phyloP scores from a whole-genome alignment of 2,797 vertebrate species.

The Lithobates pipiens region DNA sequence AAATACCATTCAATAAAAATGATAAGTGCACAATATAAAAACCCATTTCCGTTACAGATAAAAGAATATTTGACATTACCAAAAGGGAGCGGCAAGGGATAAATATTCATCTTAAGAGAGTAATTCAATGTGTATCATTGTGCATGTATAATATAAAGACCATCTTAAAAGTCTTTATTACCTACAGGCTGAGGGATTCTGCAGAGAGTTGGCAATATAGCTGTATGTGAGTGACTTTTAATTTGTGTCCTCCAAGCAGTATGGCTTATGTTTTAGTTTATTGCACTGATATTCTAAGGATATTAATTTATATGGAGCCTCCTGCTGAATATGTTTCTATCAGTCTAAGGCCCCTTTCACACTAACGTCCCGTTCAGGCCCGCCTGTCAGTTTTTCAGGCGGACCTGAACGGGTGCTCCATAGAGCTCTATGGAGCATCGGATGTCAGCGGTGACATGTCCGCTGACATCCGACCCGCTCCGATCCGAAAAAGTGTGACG shows the following conservation, averaged over 20 bases:
- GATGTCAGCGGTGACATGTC: too few species aligned
- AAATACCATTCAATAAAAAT: conserved; percentile 41
- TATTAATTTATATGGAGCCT: background rate
- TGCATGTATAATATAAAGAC: conserved; percentile 15
- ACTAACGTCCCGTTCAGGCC: too few species aligned
- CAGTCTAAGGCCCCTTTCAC: too few species aligned
- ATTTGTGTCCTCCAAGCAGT: background rate
- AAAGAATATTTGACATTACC: background rate
- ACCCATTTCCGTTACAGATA: conserved; percentile 23
- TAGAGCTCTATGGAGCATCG: too few species aligned
- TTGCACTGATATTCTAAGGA: background rate
- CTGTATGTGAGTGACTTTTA: background rate
- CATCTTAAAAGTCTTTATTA: conserved; percentile 15
- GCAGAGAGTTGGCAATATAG: background rate
- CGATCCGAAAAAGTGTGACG: too few species aligned
- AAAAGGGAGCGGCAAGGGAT: background rate
- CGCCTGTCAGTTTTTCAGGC: too few species aligned
- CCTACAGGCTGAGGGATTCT: background rate
- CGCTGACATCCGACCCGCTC: too few species aligned
- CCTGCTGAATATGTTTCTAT: background rate
- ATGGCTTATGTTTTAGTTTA: background rate
- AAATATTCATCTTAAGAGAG: conserved; percentile 18
- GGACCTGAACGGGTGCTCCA: too few species aligned
- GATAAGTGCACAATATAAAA: conserved; percentile 33
- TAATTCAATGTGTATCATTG: conserved; percentile 9